phyloP scores from a whole-genome alignment of 64 coral and sea anemone species.

The Stichodactyla helianthus region DNA sequence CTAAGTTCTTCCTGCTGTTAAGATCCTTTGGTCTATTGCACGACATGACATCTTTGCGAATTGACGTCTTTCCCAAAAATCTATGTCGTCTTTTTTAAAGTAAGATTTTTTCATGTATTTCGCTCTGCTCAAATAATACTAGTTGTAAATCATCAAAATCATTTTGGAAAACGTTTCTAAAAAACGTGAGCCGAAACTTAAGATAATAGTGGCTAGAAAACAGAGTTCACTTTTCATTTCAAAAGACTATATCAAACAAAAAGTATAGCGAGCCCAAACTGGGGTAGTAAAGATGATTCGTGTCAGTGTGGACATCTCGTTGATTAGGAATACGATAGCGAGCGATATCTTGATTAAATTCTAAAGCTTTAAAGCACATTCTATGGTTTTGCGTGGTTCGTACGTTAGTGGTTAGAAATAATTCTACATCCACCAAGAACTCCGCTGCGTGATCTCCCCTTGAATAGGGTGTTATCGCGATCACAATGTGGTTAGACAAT shows the following conservation, averaged over 20 bases:
- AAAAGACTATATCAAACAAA: background rate
- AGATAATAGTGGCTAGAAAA: background rate
- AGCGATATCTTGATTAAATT: background rate
- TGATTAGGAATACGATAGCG: background rate
- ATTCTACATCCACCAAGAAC: background rate
- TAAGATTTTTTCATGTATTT: background rate
- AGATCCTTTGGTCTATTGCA: slow-evolving; percentile 5
- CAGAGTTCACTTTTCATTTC: background rate
- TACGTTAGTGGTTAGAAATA: background rate
- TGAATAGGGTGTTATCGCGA: background rate
- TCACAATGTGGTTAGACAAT: background rate
- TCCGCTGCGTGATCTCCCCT: background rate
- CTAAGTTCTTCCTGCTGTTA: background rate
- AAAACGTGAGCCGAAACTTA: background rate
- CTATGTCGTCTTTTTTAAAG: background rate
- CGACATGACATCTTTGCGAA: background rate
- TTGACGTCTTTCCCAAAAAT: too few species aligned
- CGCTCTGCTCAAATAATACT: background rate
- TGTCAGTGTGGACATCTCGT: background rate
- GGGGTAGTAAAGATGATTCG: background rate
- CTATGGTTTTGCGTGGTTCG: background rate
- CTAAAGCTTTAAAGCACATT: background rate
- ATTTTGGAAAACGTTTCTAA: background rate
- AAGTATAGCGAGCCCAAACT: background rate
- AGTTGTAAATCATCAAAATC: background rate